Percentiles rank a stretch among this genome's conserved stretches.
These are phyloP conservation scores for Platichthys flesus DNA, from an alignment of 2,113 vertebrate genomes.

Conservation along the genomic window DNA sequence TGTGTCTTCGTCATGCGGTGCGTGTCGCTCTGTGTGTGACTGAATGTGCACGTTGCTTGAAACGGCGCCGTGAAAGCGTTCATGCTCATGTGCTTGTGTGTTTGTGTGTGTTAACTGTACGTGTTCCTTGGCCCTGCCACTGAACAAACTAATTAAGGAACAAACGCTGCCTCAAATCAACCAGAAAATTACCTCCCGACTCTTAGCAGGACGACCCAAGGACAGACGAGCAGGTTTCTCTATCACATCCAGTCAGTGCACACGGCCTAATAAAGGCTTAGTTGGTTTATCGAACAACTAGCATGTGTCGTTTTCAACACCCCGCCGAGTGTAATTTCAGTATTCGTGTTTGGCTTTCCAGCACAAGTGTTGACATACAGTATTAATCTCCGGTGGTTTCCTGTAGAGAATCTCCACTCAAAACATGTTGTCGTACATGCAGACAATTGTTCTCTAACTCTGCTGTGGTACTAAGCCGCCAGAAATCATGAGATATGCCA, in stretches of 20 bases:
- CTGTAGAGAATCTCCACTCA: not conserved
- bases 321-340: constrained; percentile 29
- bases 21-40: not conserved
- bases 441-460: too few relatives aligned
- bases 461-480: too few relatives aligned
- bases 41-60: constrained; percentile 1
- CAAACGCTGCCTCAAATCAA: constrained; percentile 84
- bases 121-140: constrained; percentile 71
- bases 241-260: constrained; percentile 70
- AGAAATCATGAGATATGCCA: too few relatives aligned
- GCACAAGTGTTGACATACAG: constrained; percentile 2
- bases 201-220: constrained; percentile 81
- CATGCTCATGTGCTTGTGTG: constrained; percentile 4
- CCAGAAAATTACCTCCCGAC: constrained; percentile 84
- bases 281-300: constrained; percentile 59
- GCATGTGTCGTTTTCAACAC: constrained; percentile 69
- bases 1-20: not conserved
- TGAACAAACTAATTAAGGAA: constrained; percentile 86
- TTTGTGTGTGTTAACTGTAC: constrained; percentile 45
- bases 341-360: not conserved
- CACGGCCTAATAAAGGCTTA: constrained; percentile 61
- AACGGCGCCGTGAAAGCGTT: not conserved
- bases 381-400: not conserved
- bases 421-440: too few relatives aligned
- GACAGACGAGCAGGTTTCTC: constrained; percentile 72